Percentiles rank a stretch among this genome's conserved stretches.
Conservation (phyloP, 2,888 invertebrate species). For the Diploptera punctata region DNA sequence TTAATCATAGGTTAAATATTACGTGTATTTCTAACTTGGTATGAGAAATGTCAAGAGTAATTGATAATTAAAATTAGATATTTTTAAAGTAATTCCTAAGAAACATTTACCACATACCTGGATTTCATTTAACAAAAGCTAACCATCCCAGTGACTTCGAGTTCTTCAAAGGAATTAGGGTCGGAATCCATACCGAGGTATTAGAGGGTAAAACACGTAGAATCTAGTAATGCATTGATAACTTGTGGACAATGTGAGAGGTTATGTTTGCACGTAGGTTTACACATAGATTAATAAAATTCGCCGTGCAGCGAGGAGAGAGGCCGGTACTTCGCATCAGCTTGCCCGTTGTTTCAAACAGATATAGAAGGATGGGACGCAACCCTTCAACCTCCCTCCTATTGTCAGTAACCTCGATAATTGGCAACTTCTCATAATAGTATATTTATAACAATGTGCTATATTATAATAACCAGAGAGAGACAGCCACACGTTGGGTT, state of each 20-base stretch:
- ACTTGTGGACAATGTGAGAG: constrained; percentile 6
- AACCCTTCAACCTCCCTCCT: constrained; percentile 2
- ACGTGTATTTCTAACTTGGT: no score
- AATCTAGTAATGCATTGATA: constrained; percentile 6
- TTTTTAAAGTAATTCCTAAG: no score
- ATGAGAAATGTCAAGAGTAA: no score
- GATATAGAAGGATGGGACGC: not conserved
- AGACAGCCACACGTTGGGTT: not conserved
- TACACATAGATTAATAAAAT: not conserved
- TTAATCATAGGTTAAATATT: no score
- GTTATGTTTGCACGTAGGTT: not conserved
- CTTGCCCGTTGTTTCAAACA: constrained; percentile 19
- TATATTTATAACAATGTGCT: constrained; percentile 23
- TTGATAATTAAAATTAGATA: no score
- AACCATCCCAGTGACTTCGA: no score
- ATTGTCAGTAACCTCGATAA: constrained; percentile 32
- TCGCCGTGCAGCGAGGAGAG: not conserved
- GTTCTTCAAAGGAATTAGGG: constrained; percentile 8
- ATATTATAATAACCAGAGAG: constrained; percentile 1
- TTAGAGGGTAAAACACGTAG: constrained; percentile 29
- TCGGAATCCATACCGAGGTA: constrained; percentile 16
- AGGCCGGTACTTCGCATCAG: constrained; percentile 34
- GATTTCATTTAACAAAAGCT: no score
- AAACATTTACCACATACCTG: no score
- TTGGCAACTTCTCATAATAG: constrained; percentile 35